Evolutionary conservation across 2,113 vertebrate genomes (phyloP).

Genomic region (Passer domesticus): DNA sequence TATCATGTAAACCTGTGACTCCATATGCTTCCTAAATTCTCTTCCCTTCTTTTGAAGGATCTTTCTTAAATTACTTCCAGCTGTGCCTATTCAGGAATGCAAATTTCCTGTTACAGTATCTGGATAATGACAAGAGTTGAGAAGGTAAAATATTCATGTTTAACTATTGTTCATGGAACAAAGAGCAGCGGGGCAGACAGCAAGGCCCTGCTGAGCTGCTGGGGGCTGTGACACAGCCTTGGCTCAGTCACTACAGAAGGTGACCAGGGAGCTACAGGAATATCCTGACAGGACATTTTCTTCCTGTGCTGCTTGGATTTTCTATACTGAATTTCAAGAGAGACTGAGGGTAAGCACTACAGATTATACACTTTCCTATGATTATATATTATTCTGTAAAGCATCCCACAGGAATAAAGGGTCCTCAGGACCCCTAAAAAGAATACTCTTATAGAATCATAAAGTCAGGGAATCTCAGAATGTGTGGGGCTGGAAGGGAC

Average conservation of each 20-base stretch:
- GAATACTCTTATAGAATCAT: neutral
- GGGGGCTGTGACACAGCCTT: neutral
- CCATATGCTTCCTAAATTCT: conserved; percentile 41
- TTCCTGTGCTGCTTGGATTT: neutral
- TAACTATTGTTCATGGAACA: neutral
- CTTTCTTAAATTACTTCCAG: conserved; percentile 45
- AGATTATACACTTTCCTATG: neutral
- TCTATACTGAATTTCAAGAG: neutral
- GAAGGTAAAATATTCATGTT: conserved; percentile 41
- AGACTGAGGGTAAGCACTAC: neutral
- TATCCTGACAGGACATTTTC: neutral
- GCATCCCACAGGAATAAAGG: neutral
- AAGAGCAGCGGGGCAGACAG: neutral
- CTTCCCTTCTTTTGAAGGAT: neutral
- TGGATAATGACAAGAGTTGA: conserved; percentile 18
- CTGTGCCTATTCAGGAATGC: conserved; percentile 48
- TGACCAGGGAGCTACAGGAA: neutral
- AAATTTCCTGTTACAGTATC: conserved; percentile 63
- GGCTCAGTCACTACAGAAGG: neutral
- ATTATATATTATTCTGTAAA: neutral
- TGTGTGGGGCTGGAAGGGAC: neutral
- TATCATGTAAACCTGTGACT: conserved; percentile 63
- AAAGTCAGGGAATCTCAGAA: neutral
- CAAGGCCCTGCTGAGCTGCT: neutral
- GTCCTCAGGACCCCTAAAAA: neutral